Evolutionary conservation across 2,888 invertebrate species (phyloP), one percentile per base, ranked within the genome.

Genomic region (Dugesia japonica): DNA sequence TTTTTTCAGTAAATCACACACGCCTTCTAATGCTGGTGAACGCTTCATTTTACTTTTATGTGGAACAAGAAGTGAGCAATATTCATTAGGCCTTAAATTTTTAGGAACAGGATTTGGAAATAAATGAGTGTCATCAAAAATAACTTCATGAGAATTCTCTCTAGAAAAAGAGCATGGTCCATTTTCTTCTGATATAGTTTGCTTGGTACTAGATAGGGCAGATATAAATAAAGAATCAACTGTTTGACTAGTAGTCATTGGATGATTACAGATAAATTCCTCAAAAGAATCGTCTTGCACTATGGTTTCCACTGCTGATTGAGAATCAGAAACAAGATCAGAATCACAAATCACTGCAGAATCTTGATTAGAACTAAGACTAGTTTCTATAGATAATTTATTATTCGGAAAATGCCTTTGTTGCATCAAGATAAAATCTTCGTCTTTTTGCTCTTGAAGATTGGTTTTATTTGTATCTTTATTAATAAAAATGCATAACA

Each of bases 201-300:
- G 56, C 17, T 73, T 38, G 17, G 71, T 38, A 17, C 74, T 33
- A 9, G 28, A 33, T 26, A 73, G 31, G 33, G 26, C 74, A 26
- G 74, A 26, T 20, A 38, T 20, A 17, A 38, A 28, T 9, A 73
- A 38, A n/a, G 74, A 73, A 31, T 73, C 74, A 13, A 28, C 38
- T 1, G 74, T 73, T 73, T 73, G 74, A 31, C 74, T 73, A 20
- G 74, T 73, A 23, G 74, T 56, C 56, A 56, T 56, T 4, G 56
- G 56, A 56, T 56, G 56, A 56, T 56, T 56, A n/a, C 17, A 56
- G n/a, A 56, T n/a, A 56, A n/a, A 56, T 56, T 56, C 56, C n/a
- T 56, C 56, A 23, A 56, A 56, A 56, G 23, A 56, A 56, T 56
- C 56, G n/a, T 56, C 56, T 23, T 56, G 56, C 7, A 56, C 56